Evolutionary conservation across 1,140 invertebrate genomes (phyloP), one percentile per base, ranked within the genome.

Genomic region (Drosophila elegans): DNA sequence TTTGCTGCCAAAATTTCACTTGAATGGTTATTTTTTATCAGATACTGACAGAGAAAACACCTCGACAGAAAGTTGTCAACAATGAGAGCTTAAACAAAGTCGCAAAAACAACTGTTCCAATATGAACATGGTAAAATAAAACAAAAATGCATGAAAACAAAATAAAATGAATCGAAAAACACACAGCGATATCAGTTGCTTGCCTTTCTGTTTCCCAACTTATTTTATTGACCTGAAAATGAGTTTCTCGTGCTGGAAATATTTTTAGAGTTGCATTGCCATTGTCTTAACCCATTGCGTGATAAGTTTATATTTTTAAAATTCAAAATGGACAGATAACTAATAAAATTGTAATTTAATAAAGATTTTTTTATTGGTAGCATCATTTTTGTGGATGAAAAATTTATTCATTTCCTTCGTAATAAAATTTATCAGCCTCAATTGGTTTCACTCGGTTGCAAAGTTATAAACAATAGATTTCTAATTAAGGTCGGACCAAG

Each of bases 31-130:
- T 71, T 57, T 57, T 69, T 57, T 71, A 71, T 71, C 67, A 71
- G 66, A 12, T 51, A 48, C 29, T 41, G 67, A n/a, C 67, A 57
- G 64, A 27, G 67, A 71, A 71, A 71, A 71, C 11, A 69, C 57
- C 64, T 49, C 39, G 13, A 16, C 49, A 7, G 38, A 48, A 55
- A 73, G 55, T 61, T 61, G 46, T 34, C 69, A 73, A 73, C 64
- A 68, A 68, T 66, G 41, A 53, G 67, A 49, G 46, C 44, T 69
- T 36, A 69, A 71, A 66, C 55, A 76, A 67, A 68, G 83, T 72
- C 83, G 57, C 72, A 44, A 76, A 69, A 67, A 61, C 83, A 86
- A 77, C 83, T 86, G 83, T 86, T 89, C 61, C 61, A 86, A 86
- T 76, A 86, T 55, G 55, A 67, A 73, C 45, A 52, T 60, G 68